Evolutionary conservation across 35 echinoderm and acorn worm genomes (phyloP).

Genomic region (Stichopus chloronotus): DNA sequence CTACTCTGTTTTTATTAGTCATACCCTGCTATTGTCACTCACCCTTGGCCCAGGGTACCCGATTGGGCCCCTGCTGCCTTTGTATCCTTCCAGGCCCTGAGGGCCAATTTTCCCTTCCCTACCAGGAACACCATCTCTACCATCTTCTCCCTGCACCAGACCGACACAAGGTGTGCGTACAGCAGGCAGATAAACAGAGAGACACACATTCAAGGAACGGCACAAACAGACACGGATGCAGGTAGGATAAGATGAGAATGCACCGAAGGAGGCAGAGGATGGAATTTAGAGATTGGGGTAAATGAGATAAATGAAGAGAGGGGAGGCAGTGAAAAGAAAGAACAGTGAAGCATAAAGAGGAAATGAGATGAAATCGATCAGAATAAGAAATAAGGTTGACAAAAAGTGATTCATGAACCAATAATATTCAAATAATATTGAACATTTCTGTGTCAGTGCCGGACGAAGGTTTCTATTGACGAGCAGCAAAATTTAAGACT

Average conservation of each 20-base stretch:
- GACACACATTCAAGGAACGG: background rate
- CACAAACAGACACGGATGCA: background rate
- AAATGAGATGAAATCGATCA: background rate
- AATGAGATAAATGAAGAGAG: background rate
- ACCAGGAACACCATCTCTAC: constrained; percentile 18
- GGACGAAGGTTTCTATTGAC: too few species aligned
- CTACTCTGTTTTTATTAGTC: too few species aligned
- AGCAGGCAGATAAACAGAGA: background rate
- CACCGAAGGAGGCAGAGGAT: background rate
- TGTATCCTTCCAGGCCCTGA: background rate
- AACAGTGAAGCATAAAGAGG: too few species aligned
- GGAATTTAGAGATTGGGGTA: background rate
- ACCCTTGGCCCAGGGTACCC: constrained; percentile 1
- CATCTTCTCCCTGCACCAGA: background rate
- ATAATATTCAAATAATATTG: too few species aligned
- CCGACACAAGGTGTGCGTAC: background rate
- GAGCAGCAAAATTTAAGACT: too few species aligned
- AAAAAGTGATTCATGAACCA: background rate
- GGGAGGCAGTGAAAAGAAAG: background rate
- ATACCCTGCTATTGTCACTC: background rate
- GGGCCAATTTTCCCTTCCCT: constrained; percentile 13
- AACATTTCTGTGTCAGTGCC: too few species aligned
- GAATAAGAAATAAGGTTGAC: background rate
- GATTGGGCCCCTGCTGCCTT: constrained; percentile 5
- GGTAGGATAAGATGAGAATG: background rate